Percentiles rank a stretch among this genome's conserved stretches.
phyloP scores from a whole-genome alignment of 2,797 vertebrate species.

The Pangasius djambal region DNA sequence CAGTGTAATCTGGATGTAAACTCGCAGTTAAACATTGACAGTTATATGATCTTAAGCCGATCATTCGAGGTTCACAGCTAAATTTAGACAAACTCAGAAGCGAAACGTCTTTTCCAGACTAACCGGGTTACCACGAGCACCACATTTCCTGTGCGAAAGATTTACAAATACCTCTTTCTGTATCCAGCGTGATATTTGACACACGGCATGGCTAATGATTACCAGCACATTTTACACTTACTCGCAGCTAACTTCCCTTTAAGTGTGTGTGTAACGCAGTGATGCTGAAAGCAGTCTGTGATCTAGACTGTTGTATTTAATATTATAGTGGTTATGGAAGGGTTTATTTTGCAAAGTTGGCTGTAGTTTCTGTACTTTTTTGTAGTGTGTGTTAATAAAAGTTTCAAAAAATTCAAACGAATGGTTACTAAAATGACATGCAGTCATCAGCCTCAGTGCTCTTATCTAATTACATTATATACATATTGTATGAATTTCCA shows the following conservation, averaged over 20 bases:
- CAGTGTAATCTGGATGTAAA: not conserved
- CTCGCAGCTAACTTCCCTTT: not conserved
- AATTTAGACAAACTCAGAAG: not conserved
- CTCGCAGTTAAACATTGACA: not conserved
- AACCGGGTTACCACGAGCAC: not conserved
- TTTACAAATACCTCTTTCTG: not conserved
- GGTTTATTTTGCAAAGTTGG: not conserved
- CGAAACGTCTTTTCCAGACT: not conserved
- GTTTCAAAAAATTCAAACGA: no score
- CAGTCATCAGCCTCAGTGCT: not conserved
- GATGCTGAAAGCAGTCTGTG: not conserved
- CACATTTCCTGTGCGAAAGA: not conserved
- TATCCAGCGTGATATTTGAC: not conserved
- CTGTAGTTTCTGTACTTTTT: not conserved
- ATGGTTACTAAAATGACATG: not conserved
- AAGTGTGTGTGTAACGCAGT: not conserved
- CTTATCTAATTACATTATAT: not conserved
- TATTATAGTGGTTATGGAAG: not conserved
- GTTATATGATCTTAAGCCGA: not conserved
- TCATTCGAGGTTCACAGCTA: not conserved
- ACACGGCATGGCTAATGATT: no score
- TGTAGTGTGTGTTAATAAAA: not conserved
- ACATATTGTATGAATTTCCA: not conserved
- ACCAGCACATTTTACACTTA: no score
- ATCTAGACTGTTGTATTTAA: no score